A percentile compares a stretch with the other conserved stretches of the same genome.
phyloP scores from a whole-genome alignment of 2,888 invertebrate species.

The Pristionchus fissidentatus region DNA sequence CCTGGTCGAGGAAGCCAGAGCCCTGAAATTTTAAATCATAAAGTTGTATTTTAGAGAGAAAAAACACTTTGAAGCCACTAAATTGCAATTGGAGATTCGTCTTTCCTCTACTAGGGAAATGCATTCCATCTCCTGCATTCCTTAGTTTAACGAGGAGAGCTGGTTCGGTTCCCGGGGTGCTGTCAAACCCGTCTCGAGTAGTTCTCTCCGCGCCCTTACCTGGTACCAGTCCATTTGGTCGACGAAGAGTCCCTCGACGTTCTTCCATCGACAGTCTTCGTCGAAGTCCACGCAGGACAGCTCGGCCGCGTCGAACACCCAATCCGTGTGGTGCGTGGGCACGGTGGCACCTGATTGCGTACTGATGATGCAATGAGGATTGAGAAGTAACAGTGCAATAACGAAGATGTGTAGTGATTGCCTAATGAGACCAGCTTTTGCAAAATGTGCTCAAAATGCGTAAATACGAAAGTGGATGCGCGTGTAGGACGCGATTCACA shows the following conservation, averaged over 20 bases:
- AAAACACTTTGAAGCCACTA: too few relatives aligned
- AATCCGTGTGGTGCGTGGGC: conserved; percentile 16
- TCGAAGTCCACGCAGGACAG: conserved; percentile 71
- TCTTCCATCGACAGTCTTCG: conserved; percentile 70
- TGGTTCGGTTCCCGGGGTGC: neutral
- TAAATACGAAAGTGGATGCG: too few relatives aligned
- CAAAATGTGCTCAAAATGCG: neutral
- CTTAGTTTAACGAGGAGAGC: neutral
- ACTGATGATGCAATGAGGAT: neutral
- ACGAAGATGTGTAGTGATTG: too few relatives aligned
- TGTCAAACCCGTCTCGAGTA: too few relatives aligned
- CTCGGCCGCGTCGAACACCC: conserved; percentile 51
- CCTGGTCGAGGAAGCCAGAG: conserved; percentile 68
- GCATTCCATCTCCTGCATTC: neutral
- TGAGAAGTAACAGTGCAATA: neutral
- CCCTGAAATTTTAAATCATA: conserved; percentile 58
- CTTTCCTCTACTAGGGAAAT: too few relatives aligned
- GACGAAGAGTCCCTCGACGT: conserved; percentile 72
- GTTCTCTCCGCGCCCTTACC: conserved; percentile 36
- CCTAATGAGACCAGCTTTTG: neutral
- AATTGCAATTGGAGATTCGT: too few relatives aligned
- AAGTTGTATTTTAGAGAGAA: neutral
- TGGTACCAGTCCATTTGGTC: conserved; percentile 74
- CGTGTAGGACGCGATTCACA: neutral
- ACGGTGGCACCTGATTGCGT: neutral